Evolutionary conservation across 1,140 invertebrate genomes (phyloP), one percentile per base, ranked within the genome.

Genomic region (Lineus longissimus): DNA sequence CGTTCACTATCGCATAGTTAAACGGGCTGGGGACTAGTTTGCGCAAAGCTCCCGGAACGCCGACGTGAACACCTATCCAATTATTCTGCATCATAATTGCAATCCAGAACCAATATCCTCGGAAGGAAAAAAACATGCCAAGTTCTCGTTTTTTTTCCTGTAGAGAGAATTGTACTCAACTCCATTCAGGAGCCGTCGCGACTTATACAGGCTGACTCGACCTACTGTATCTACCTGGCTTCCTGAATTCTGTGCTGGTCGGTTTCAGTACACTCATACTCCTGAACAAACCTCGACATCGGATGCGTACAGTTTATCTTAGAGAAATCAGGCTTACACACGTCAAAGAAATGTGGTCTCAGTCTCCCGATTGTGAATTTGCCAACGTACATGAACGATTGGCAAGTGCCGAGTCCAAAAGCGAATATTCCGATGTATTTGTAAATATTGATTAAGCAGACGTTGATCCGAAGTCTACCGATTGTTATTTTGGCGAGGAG

Each of bases 311-410:
- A 65, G 59, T 62, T 62, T 29, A 62, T 29, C n/a, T 57, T 36
- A 19, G n/a, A n/a, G n/a, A 23, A 62, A 57, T 62, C 59, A 17
- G 64, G 64, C 27, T 56, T 56, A 30, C 87, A 86, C 76, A 59
- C 80, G 70, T 85, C 84, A 67, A 94, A 86, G 81, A 97, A 97
- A 82, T 97, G 93, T 11, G 94, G 94, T 30, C 94, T 83, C 61
- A 96, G 81, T 56, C 95, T 85, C 31, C 94, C 94, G 63, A 97
- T 89, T 1, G 89, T 89, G 69, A 95, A 96, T 81, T 96, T 97
- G 30, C 89, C 91, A 70, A 95, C 87, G 73, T 95, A 92, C 2
- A 92, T 95, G 9, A 87, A 87, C 17, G 93, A 79, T 78, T 93
- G 90, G 55, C 27, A 90, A 66, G 87, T 86, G 1, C 86, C 88